Conservation (phyloP, 2,113 vertebrate genomes). For the Lipophrys pholis region DNA sequence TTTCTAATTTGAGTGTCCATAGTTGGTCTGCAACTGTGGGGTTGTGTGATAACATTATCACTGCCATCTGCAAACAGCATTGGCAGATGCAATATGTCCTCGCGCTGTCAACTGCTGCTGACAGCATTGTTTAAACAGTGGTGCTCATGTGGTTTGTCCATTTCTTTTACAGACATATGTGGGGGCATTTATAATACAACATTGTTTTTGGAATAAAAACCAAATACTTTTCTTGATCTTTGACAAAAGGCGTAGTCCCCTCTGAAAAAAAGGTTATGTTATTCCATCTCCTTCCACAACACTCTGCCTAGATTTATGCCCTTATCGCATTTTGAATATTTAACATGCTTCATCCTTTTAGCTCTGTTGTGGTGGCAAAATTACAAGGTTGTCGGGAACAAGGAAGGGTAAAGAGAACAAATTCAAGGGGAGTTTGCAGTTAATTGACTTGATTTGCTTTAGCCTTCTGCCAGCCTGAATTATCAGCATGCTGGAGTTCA, state of each 20-base stretch:
- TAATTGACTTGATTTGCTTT: conserved; percentile 94
- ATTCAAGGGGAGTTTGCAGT: conserved; percentile 64
- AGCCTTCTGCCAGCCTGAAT: conserved; percentile 83
- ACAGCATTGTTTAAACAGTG: conserved; percentile 65
- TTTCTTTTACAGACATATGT: conserved; percentile 50
- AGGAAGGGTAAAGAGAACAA: conserved; percentile 43
- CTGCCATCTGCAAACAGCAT: conserved; percentile 52
- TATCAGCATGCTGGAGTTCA: conserved; percentile 80
- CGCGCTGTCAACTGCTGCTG: conserved; percentile 54
- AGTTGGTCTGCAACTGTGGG: conserved; percentile 38
- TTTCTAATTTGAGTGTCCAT: conserved; percentile 37
- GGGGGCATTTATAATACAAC: conserved; percentile 51
- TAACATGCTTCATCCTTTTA: conserved; percentile 27
- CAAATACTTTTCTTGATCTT: conserved; percentile 16
- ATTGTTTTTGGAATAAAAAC: conserved; percentile 48
- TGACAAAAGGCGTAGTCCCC: conserved; percentile 39
- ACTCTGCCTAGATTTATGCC: conserved; percentile 20
- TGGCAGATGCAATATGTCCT: conserved; percentile 52
- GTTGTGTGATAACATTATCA: conserved; percentile 56
- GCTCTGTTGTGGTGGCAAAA: conserved; percentile 32
- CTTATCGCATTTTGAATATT: conserved; percentile 49
- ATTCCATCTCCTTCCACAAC: conserved; percentile 46
- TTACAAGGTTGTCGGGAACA: conserved; percentile 54
- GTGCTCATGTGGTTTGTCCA: conserved; percentile 55
- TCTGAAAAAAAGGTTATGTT: conserved; percentile 35